phyloP scores from a whole-genome alignment of 2,113 vertebrate genomes.

The Otis tarda region DNA sequence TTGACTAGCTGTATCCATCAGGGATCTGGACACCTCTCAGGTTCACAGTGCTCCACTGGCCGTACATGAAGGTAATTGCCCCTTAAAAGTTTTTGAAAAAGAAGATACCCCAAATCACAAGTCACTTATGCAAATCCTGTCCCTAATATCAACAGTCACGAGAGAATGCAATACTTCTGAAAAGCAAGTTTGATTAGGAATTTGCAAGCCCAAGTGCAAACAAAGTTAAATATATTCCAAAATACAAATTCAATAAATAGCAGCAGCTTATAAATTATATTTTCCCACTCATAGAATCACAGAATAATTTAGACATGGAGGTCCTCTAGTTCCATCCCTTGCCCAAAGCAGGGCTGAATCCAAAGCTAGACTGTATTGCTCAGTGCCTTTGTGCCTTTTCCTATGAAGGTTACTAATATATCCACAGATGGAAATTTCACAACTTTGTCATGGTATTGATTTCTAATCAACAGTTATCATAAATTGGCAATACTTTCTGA shows the following conservation, averaged over 20 bases:
- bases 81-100: neutral
- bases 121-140: neutral
- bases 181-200: neutral
- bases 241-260: neutral
- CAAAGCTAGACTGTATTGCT: neutral
- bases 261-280: neutral
- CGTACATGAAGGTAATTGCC: neutral
- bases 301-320: neutral
- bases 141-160: neutral
- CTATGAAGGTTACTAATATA: neutral
- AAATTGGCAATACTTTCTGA: neutral
- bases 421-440: neutral
- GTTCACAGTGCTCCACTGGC: neutral
- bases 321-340: neutral
- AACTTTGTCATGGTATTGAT: neutral
- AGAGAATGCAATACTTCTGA: neutral
- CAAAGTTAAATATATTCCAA: neutral
- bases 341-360: neutral
- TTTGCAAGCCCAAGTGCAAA: neutral
- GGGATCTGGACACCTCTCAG: neutral
- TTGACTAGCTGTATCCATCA: neutral
- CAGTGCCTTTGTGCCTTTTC: neutral
- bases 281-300: neutral
- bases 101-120: neutral
- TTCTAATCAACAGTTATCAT: neutral